Evolutionary conservation across 2,797 vertebrate species (phyloP).

Genomic region (Hybognathus amarus): DNA sequence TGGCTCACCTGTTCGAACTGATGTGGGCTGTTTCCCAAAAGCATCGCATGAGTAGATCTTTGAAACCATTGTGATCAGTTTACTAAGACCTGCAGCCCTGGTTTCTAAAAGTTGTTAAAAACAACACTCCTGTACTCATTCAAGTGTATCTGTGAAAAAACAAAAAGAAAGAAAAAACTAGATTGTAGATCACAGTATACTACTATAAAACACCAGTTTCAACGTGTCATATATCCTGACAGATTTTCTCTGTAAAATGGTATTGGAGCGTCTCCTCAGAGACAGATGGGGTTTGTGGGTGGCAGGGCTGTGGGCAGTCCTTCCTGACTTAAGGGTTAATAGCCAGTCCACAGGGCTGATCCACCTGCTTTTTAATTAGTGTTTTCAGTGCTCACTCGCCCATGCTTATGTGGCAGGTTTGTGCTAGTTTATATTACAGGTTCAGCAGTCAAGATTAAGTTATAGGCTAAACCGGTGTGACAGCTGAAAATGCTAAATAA

Average conservation of each 20-base stretch:
- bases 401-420: constrained; percentile 26
- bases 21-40: not conserved
- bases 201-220: not conserved
- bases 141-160: not conserved
- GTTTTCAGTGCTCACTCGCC: constrained; percentile 47
- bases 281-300: constrained; percentile 59
- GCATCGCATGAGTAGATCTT: not conserved
- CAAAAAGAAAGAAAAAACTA: no score
- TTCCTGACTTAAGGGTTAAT: constrained; percentile 58
- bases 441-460: constrained; percentile 28
- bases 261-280: constrained; percentile 53
- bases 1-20: not conserved
- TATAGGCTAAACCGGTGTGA: constrained; percentile 11
- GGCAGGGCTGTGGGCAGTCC: constrained; percentile 47
- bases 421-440: not conserved
- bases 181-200: not conserved
- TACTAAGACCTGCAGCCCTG: not conserved
- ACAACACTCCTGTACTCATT: not conserved
- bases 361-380: constrained; percentile 57
- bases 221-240: constrained; percentile 9
- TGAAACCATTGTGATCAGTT: not conserved
- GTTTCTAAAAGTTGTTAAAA: not conserved
- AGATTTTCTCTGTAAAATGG: constrained; percentile 31
- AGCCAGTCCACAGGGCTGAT: constrained; percentile 51
- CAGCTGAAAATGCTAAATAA: not conserved